Evolutionary conservation across 1,140 invertebrate genomes (phyloP), one percentile per base, ranked within the genome.

Genomic region (Lepidurus couesii): DNA sequence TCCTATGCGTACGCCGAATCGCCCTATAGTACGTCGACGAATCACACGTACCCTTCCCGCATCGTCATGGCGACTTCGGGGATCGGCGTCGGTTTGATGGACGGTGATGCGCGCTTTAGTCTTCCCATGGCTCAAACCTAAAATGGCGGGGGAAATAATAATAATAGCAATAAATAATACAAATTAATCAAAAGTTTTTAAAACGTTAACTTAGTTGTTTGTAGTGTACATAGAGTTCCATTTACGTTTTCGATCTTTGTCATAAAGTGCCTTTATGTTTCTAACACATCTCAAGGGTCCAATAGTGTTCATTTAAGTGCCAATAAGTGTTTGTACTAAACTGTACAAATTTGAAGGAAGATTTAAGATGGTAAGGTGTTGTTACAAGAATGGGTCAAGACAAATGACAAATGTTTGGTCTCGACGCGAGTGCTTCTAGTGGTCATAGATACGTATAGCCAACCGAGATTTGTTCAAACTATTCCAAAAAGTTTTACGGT

Each of bases 51-150:
- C 53, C 53, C 53, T 65, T 65, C 53, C 21, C 53, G 53, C 21
- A 65, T 65, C 13, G 13, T 65, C 16, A 65, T 65, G 53, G 13
- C 53, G 53, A 21, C 53, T 65, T 65, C 53, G 16, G 53, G 53
- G 53, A 65, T 65, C 21, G 53, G 53, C 13, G 53, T 65, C 21
- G 21, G 53, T 21, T 21, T 65, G 53, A 65, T 65, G 7, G 53
- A 65, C 21, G n/a, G 53, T 65, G 53, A 65, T 65, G 13, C 9
- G 16, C 53, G 53, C 53, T 65, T 65, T 65, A 65, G 53, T 65
- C 53, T 65, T 65, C 53, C 53, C 13, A 65, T 65, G 53, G 53
- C 53, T 65, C 53, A 65, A 65, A 65, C 53, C 7, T 65, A 65
- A 65, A 34, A 34, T 34, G 4, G 1, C 34, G 34, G 34, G 53